phyloP scores from a whole-genome alignment of 2,113 vertebrate genomes.

The Myotis davidii region DNA sequence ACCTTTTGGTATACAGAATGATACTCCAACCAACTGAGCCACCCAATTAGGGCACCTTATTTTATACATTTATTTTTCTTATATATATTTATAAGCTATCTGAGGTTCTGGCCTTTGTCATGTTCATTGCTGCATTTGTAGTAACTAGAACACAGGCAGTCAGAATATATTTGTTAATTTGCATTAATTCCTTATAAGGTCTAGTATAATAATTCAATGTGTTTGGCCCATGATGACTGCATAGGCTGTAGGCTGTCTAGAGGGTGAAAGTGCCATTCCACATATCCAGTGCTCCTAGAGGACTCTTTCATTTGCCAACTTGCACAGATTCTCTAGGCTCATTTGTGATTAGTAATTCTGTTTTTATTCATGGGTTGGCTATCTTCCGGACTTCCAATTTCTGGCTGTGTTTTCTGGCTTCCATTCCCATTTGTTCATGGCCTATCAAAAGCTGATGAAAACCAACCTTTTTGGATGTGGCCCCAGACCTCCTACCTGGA shows the following conservation, averaged over 20 bases:
- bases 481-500: neutral
- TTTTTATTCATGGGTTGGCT: neutral
- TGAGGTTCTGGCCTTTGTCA: neutral
- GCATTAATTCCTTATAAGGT: neutral
- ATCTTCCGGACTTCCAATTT: neutral
- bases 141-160: neutral
- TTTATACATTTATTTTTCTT: neutral
- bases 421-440: neutral
- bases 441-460: neutral
- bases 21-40: neutral
- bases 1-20: neutral
- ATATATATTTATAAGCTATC: neutral
- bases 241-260: neutral
- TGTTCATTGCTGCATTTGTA: neutral
- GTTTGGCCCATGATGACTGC: neutral
- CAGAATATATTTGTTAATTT: neutral
- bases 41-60: neutral
- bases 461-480: neutral
- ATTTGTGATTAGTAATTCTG: conserved; percentile 43
- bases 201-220: neutral
- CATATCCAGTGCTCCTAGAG: neutral
- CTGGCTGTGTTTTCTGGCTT: conserved; percentile 22
- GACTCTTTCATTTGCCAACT: neutral
- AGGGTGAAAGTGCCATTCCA: neutral
- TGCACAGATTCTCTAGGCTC: neutral